These are phyloP conservation scores for Thamnophis sirtalis DNA, from an alignment of 2,113 vertebrate genomes.

Conservation along the genomic window DNA sequence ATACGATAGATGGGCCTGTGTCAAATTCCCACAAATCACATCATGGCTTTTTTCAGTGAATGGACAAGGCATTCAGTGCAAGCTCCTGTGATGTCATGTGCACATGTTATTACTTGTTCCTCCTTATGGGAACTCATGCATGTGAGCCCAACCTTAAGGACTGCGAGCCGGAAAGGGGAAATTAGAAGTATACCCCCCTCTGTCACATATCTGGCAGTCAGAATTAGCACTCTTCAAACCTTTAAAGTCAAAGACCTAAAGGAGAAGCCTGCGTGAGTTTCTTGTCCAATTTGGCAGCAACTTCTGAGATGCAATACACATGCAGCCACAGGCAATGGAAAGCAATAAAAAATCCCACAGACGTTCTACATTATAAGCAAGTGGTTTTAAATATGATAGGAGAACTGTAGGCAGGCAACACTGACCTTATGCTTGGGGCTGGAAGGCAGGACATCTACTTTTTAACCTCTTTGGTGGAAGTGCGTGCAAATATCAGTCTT, in stretches of 20 bases:
- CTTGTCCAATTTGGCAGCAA: not conserved
- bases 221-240: not conserved
- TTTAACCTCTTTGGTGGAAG: constrained; percentile 16
- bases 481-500: not conserved
- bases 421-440: not conserved
- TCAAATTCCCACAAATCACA: not conserved
- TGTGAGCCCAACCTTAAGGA: not conserved
- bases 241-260: not conserved
- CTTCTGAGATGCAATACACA: not conserved
- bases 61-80: not conserved
- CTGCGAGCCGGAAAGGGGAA: not conserved
- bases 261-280: not conserved
- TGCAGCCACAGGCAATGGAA: not conserved
- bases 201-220: not conserved
- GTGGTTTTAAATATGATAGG: not conserved
- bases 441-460: not conserved
- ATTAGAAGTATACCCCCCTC: not conserved
- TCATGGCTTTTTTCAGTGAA: not conserved
- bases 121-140: not conserved
- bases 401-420: rapidly evolving
- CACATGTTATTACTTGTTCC: not conserved
- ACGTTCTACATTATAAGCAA: not conserved
- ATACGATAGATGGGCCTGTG: not conserved
- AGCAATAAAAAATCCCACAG: not conserved
- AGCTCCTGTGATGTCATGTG: not conserved